Evolutionary conservation across 2,888 invertebrate species (phyloP).

Genomic region (Dasysyrphus tricinctus): DNA sequence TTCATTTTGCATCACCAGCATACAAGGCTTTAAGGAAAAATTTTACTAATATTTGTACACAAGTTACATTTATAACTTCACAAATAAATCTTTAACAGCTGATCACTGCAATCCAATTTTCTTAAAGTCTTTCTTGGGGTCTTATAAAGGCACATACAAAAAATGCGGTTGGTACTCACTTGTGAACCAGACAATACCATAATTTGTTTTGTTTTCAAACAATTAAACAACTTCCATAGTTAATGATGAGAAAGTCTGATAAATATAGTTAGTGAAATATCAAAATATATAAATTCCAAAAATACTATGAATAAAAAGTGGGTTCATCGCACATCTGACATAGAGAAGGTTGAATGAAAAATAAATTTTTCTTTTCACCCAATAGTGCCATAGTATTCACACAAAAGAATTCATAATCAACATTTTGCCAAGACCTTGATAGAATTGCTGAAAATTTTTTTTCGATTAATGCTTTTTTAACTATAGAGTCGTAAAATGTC

Average conservation of each 20-base stretch:
- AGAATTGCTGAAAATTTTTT: constrained; percentile 22
- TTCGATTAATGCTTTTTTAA: constrained; percentile 17
- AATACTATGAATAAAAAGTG: constrained; percentile 48
- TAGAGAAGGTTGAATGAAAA: neutral
- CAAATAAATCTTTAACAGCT: no score
- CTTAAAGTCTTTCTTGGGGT: no score
- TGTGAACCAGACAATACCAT: constrained; percentile 5
- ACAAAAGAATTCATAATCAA: constrained; percentile 60
- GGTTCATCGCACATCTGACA: constrained; percentile 21
- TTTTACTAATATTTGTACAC: no score
- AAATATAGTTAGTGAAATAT: constrained; percentile 25
- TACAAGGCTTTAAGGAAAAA: no score
- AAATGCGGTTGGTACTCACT: no score
- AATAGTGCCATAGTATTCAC: neutral
- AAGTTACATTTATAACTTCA: no score
- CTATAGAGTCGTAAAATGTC: neutral
- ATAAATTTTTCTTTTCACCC: neutral
- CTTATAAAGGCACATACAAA: no score
- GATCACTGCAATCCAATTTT: no score
- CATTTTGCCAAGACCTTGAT: constrained; percentile 25
- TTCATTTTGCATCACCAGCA: no score
- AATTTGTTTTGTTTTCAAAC: neutral
- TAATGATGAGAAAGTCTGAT: constrained; percentile 69
- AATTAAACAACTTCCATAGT: constrained; percentile 60
- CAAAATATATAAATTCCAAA: constrained; percentile 10